Conservation (phyloP, 2,888 invertebrate genomes). For the Oxycera nigricornis region DNA sequence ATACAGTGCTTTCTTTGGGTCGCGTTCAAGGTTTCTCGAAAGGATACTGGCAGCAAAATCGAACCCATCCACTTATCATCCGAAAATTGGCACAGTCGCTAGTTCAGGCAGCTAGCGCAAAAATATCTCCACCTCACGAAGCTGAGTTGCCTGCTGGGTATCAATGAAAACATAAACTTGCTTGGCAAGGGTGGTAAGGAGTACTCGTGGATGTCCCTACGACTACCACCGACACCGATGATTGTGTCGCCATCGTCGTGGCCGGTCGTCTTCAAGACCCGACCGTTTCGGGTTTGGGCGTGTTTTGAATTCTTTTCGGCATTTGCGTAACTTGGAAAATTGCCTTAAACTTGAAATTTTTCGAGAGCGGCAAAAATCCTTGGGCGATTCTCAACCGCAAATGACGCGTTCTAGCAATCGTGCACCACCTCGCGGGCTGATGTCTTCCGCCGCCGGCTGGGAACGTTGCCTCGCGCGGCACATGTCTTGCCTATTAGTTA, state of each 20-base stretch:
- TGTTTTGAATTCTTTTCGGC: conserved; percentile 27
- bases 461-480: conserved; percentile 1
- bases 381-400: background rate
- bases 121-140: conserved; percentile 2
- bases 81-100: background rate
- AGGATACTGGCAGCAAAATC: background rate
- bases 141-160: background rate
- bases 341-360: conserved; percentile 40
- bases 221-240: background rate
- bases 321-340: conserved; percentile 37
- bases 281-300: conserved; percentile 31
- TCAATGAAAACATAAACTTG: conserved; percentile 23
- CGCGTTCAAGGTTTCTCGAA: background rate
- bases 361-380: conserved; percentile 20
- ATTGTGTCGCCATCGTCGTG: conserved; percentile 3
- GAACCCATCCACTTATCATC: background rate
- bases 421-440: background rate
- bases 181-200: background rate
- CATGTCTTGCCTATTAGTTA: conserved; percentile 18
- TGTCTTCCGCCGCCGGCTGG: conserved; percentile 1
- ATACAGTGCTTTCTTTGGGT: background rate
- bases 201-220: background rate
- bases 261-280: conserved; percentile 22
- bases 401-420: background rate
- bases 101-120: background rate